phyloP scores from a whole-genome alignment of 2,888 invertebrate genomes.

The Drosophila picticornis region DNA sequence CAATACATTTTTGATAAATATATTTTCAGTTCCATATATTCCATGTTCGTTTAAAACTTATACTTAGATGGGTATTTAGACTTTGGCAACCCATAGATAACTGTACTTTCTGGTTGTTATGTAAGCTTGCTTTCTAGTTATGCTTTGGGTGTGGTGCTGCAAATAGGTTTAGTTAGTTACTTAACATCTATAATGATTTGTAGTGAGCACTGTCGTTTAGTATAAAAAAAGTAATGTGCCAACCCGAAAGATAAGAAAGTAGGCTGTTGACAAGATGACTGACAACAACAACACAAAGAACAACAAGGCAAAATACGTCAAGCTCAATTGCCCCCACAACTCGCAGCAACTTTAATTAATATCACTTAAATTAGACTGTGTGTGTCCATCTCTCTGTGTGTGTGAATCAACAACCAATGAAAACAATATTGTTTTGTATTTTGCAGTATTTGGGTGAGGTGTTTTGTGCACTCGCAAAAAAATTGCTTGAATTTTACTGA shows the following conservation, averaged over 20 bases:
- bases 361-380: constrained; percentile 40
- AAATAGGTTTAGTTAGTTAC: not conserved
- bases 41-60: too few relatives aligned
- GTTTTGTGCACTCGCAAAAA: not conserved
- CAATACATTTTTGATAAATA: not conserved
- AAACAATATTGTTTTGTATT: constrained; percentile 26
- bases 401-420: constrained; percentile 6
- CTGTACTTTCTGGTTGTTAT: not conserved
- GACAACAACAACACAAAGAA: constrained; percentile 6
- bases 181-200: not conserved
- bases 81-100: too few relatives aligned
- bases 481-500: not conserved
- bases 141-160: not conserved
- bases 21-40: too few relatives aligned
- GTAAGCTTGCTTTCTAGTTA: too few relatives aligned
- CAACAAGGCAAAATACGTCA: constrained; percentile 33
- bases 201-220: constrained; percentile 2
- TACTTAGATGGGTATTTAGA: too few relatives aligned
- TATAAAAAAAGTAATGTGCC: not conserved
- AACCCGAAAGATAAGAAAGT: constrained; percentile 51
- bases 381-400: not conserved
- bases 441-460: not conserved
- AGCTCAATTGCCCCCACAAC: constrained; percentile 51
- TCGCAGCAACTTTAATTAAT: constrained; percentile 67
- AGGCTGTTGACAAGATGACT: constrained; percentile 55